Percentiles rank a stretch among this genome's conserved stretches.
phyloP scores from a whole-genome alignment of 2,797 vertebrate species.

The Pogonophryne albipinna region DNA sequence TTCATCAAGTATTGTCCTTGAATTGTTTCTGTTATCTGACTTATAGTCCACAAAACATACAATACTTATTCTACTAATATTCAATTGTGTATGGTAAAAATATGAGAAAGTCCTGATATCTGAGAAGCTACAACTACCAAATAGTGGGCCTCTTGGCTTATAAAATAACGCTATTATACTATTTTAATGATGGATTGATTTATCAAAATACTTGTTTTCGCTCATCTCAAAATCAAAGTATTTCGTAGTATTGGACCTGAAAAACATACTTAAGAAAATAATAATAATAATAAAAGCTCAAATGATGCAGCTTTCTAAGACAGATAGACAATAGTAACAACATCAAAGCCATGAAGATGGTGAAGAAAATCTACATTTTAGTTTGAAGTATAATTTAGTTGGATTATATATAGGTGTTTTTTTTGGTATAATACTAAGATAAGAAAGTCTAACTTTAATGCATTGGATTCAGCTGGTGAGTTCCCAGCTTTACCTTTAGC shows the following conservation, averaged over 20 bases:
- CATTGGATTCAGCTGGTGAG: not conserved
- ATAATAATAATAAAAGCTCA: not conserved
- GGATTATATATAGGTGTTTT: not conserved
- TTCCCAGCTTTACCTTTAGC: not conserved
- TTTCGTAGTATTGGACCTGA: not conserved
- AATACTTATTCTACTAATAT: too few species aligned
- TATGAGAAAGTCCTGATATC: not conserved
- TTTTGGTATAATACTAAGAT: too few species aligned
- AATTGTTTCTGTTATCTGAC: too few species aligned
- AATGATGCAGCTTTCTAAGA: not conserved
- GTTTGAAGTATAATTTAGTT: not conserved
- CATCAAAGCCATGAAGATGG: not conserved
- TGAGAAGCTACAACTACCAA: not conserved
- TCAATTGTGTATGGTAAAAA: too few species aligned
- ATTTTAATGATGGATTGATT: too few species aligned
- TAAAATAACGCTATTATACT: not conserved
- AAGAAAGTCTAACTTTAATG: too few species aligned
- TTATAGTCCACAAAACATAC: too few species aligned
- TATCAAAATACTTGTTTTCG: not conserved
- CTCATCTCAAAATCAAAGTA: not conserved
- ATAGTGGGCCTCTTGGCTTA: not conserved
- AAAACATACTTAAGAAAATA: not conserved
- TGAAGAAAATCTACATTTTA: not conserved
- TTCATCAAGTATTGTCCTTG: too few species aligned
- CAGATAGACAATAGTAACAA: not conserved